These are phyloP conservation scores for Helarctos malayanus DNA, from an alignment of 2,797 vertebrate species.

Conservation along the genomic window DNA sequence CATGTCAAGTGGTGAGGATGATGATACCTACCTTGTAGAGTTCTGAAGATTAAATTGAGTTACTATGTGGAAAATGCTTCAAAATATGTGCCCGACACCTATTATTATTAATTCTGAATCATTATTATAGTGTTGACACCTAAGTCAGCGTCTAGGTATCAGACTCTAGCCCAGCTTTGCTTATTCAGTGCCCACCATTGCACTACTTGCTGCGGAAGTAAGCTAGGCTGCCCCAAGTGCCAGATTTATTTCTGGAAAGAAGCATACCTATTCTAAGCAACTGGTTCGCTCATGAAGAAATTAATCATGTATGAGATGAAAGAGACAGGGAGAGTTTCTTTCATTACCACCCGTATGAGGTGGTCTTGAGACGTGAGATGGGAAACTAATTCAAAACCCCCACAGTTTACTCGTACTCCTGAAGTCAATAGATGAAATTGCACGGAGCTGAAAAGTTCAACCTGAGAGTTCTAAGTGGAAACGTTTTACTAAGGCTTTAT, in stretches of 20 bases:
- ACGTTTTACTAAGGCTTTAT: neutral
- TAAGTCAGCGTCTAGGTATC: neutral
- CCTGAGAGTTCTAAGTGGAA: neutral
- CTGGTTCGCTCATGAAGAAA: neutral
- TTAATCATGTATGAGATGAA: neutral
- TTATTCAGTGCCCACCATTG: neutral
- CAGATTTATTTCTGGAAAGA: slow-evolving; percentile 7
- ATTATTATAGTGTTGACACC: neutral
- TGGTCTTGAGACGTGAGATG: neutral
- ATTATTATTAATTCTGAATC: neutral
- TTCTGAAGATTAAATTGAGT: slow-evolving; percentile 17
- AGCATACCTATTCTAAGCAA: neutral
- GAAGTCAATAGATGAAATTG: slow-evolving; percentile 35
- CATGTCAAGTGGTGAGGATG: neutral
- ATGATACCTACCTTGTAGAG: neutral
- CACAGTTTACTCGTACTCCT: neutral
- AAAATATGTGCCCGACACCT: neutral
- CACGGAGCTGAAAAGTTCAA: neutral
- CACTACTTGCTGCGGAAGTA: neutral
- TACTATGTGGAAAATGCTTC: neutral
- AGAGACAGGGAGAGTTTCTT: neutral
- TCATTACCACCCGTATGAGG: neutral
- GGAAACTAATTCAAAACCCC: slow-evolving; percentile 7
- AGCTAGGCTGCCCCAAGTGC: neutral
- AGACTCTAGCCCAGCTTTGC: neutral